These are phyloP conservation scores for Heterotilapia buettikoferi DNA, from an alignment of 2,113 vertebrate species.

Conservation along the genomic window DNA sequence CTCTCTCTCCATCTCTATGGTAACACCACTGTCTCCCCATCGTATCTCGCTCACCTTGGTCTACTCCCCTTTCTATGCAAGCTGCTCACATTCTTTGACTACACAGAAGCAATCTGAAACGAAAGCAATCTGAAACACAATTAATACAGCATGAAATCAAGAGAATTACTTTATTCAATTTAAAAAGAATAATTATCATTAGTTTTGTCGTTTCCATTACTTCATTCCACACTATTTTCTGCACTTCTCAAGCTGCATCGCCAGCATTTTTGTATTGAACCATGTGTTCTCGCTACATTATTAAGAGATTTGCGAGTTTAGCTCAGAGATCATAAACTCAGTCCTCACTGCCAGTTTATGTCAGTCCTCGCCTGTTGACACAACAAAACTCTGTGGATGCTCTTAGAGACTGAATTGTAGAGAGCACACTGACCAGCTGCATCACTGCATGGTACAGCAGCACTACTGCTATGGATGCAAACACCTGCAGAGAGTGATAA, in stretches of 20 bases:
- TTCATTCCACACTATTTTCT: background rate
- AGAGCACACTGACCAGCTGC: background rate
- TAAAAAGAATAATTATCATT: background rate
- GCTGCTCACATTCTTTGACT: background rate
- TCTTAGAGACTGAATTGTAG: background rate
- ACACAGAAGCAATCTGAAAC: background rate
- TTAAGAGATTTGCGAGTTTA: fast-evolving
- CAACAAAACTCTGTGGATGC: background rate
- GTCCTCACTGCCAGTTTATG: background rate
- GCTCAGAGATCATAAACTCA: background rate
- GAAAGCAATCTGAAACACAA: background rate
- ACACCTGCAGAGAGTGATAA: fast-evolving
- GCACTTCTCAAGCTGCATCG: background rate
- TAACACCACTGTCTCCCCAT: background rate
- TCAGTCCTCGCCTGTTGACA: no score
- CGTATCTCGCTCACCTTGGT: background rate
- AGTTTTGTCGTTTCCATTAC: background rate
- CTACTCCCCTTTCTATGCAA: background rate
- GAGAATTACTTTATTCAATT: background rate
- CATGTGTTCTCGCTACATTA: background rate
- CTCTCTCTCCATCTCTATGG: background rate
- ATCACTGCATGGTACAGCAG: fast-evolving
- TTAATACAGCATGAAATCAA: background rate
- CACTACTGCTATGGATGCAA: fast-evolving
- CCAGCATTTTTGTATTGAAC: background rate